Percentiles rank a stretch among this genome's conserved stretches.
These are phyloP conservation scores for Onthophagus sagittarius DNA, from an alignment of 2,888 invertebrate genomes.

Conservation along the genomic window DNA sequence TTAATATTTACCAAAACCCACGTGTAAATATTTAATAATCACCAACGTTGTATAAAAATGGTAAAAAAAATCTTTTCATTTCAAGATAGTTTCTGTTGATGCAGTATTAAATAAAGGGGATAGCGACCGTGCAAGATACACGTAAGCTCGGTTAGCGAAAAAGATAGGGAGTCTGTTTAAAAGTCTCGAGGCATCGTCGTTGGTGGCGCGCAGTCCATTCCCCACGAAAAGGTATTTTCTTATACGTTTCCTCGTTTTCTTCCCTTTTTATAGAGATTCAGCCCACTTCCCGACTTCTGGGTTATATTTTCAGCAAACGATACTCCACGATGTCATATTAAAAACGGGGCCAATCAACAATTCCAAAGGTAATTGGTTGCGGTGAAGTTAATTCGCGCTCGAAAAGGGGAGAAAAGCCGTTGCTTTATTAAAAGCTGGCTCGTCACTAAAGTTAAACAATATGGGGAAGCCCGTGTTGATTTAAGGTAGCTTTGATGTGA, in stretches of 20 bases:
- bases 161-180: background rate
- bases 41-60: background rate
- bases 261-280: background rate
- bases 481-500: background rate
- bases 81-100: background rate
- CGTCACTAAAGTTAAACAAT: background rate
- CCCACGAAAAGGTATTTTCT: background rate
- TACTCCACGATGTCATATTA: background rate
- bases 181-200: background rate
- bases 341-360: background rate
- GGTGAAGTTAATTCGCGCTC: background rate
- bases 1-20: no score
- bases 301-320: background rate
- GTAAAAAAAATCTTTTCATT: background rate
- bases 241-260: background rate
- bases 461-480: background rate
- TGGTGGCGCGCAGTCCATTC: background rate
- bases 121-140: background rate
- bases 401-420: background rate
- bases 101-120: background rate
- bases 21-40: no score
- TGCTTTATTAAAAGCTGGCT: background rate
- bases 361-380: background rate
- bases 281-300: background rate
- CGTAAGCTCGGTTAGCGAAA: background rate